phyloP scores from a whole-genome alignment of 1,140 invertebrate genomes.

The Berghia stephanieae region DNA sequence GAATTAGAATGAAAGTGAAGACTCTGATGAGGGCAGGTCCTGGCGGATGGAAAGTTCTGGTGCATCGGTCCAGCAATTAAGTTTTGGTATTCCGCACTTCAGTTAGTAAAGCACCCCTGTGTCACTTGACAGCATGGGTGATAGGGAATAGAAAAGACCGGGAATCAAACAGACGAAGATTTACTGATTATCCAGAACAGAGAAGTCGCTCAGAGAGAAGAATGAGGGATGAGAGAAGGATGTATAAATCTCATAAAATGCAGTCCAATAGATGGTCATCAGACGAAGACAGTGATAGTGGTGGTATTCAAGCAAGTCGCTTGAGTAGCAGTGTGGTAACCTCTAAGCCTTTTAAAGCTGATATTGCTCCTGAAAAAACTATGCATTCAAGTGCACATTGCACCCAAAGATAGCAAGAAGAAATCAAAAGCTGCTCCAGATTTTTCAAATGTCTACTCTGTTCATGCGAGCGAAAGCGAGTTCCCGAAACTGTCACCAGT shows the following conservation, averaged over 20 bases:
- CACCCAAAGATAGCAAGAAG: conserved; percentile 6
- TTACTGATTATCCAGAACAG: neutral
- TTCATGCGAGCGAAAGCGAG: conserved; percentile 26
- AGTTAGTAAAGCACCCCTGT: too few relatives aligned
- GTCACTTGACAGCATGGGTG: neutral
- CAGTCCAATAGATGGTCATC: neutral
- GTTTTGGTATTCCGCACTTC: neutral
- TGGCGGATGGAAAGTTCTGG: conserved; percentile 34
- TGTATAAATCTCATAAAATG: too few relatives aligned
- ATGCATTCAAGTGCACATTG: neutral
- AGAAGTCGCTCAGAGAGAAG: neutral
- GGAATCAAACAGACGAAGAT: neutral
- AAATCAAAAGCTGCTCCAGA: conserved; percentile 20
- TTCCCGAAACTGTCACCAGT: too few relatives aligned
- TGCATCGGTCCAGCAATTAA: neutral
- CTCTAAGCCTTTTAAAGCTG: conserved; percentile 15
- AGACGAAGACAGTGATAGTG: conserved; percentile 23
- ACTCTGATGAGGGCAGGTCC: conserved; percentile 31
- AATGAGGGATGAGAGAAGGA: neutral
- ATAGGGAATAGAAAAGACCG: neutral
- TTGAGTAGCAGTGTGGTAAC: conserved; percentile 24
- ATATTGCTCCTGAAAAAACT: conserved; percentile 25
- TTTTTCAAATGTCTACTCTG: conserved; percentile 24
- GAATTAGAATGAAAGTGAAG: conserved; percentile 33
- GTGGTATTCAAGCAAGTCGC: neutral